These are phyloP conservation scores for Penaeus chinensis DNA, from an alignment of 1,140 invertebrate species.

Conservation along the genomic window DNA sequence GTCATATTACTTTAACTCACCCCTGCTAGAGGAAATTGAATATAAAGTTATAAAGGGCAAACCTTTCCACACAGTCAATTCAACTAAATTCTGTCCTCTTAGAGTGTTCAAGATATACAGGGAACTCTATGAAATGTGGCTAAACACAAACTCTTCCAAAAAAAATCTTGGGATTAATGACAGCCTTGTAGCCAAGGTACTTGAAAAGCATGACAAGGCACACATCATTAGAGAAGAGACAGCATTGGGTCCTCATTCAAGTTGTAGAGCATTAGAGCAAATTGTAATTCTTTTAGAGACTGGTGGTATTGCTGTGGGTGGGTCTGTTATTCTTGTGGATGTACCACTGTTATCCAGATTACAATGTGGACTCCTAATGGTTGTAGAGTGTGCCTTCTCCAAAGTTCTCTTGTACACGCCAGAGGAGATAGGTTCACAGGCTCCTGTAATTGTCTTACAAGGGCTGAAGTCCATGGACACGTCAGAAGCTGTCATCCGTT, in stretches of 20 bases:
- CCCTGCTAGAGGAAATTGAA: conserved; percentile 11
- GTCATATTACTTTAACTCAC: not conserved
- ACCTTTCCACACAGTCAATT: conserved; percentile 42
- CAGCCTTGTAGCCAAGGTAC: not conserved
- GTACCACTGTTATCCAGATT: conserved; percentile 38
- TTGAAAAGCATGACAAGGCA: not conserved
- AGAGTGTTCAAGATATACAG: conserved; percentile 42
- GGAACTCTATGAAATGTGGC: conserved; percentile 31
- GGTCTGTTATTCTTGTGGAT: conserved; percentile 16
- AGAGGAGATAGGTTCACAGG: not conserved
- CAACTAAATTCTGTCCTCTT: conserved; percentile 58
- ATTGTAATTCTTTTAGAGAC: conserved; percentile 18
- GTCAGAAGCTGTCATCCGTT: conserved; percentile 8
- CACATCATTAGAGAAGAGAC: conserved; percentile 20
- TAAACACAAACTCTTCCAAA: not conserved
- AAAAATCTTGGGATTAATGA: conserved; percentile 11
- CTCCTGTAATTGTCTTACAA: conserved; percentile 40
- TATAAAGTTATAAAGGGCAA: conserved; percentile 44
- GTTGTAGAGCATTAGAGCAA: conserved; percentile 25
- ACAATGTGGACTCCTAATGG: conserved; percentile 30
- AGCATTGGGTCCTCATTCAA: conserved; percentile 9
- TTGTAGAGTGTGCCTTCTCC: conserved; percentile 23
- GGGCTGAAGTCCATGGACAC: not conserved
- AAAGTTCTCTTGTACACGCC: conserved; percentile 22
- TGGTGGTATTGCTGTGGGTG: not conserved